phyloP scores from a whole-genome alignment of 2,113 vertebrate genomes.

The Sus scrofa region T2T-Sscrofa CM000819.6:47635501-47636000 shows the following conservation, averaged over 20 bases:
- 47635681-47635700: neutral
- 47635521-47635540: neutral
- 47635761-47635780: neutral
- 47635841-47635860: slow-evolving; percentile 19
- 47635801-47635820: neutral
- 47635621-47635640: neutral
- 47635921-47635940: neutral
- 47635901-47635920: neutral
- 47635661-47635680: neutral
- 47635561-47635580: neutral
- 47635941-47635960: slow-evolving; percentile 33
- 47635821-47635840: slow-evolving; percentile 18
- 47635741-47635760: neutral
- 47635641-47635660: neutral
- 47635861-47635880: slow-evolving; percentile 8
- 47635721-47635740: neutral
- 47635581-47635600: neutral
- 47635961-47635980: slow-evolving; percentile 36
- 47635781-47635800: neutral
- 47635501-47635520: neutral
- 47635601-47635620: neutral
- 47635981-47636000: slow-evolving; percentile 28
- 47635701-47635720: neutral
- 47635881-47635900: neutral
- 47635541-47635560: neutral